Percentiles rank a stretch among this genome's conserved stretches.
These are phyloP conservation scores for Monochamus saltuarius DNA, from an alignment of 1,140 invertebrate genomes.

Conservation along the genomic window DNA sequence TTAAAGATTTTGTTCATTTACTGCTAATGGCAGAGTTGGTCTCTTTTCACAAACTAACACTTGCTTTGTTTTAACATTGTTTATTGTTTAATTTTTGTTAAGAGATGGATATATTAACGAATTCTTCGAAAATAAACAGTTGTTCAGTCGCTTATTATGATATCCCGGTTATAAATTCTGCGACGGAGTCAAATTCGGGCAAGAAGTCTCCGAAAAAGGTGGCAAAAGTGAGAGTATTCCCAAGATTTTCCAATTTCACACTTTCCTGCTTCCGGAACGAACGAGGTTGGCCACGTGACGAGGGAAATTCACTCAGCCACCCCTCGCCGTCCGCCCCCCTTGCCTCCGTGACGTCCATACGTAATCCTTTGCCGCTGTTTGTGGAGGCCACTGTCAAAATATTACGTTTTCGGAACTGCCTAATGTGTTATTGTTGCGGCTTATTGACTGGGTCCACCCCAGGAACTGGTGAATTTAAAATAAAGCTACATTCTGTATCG, in stretches of 20 bases:
- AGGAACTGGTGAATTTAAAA: too few species aligned
- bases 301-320: slow-evolving; percentile 15
- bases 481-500: too few species aligned
- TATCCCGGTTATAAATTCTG: too few species aligned
- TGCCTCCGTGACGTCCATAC: slow-evolving; percentile 34
- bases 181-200: too few species aligned
- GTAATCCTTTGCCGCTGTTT: slow-evolving; percentile 32
- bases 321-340: slow-evolving; percentile 6
- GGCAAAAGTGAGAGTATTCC: too few species aligned
- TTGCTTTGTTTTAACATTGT: too few species aligned
- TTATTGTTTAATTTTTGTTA: too few species aligned
- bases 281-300: slow-evolving; percentile 32
- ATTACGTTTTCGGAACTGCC: slow-evolving; percentile 28
- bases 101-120: background rate
- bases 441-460: background rate
- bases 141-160: background rate
- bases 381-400: slow-evolving; percentile 33
- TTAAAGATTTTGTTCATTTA: too few species aligned
- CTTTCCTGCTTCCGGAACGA: slow-evolving; percentile 36
- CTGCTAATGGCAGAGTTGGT: too few species aligned
- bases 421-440: slow-evolving; percentile 34
- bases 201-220: too few species aligned
- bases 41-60: too few species aligned
- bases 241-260: slow-evolving; percentile 44
- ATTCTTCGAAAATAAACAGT: background rate